Evolutionary conservation across 2,888 invertebrate genomes (phyloP).

Genomic region (Heliconius ismenius): DNA sequence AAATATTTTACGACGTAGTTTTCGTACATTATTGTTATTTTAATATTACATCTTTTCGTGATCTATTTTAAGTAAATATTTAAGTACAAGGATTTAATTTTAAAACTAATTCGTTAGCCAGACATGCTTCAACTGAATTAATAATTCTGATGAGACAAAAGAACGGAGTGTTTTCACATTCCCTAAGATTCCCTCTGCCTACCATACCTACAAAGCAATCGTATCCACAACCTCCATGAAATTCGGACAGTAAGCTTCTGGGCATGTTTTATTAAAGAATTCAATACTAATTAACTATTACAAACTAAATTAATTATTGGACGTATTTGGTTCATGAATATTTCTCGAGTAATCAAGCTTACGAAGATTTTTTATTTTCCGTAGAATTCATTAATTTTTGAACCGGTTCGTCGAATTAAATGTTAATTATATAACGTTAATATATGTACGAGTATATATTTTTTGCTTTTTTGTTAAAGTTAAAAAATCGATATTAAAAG

Average conservation of each 20-base stretch:
- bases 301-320: constrained; percentile 6
- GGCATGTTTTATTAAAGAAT: background rate
- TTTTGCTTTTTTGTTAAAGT: too few relatives aligned
- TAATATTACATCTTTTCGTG: background rate
- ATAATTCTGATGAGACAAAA: too few relatives aligned
- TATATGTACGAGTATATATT: background rate
- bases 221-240: background rate
- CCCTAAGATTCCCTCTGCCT: too few relatives aligned
- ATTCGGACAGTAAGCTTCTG: too few relatives aligned
- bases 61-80: too few relatives aligned
- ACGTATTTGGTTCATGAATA: constrained; percentile 6
- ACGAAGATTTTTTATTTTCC: background rate
- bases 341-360: constrained; percentile 3
- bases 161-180: too few relatives aligned
- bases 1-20: background rate
- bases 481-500: too few relatives aligned
- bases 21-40: background rate
- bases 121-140: too few relatives aligned
- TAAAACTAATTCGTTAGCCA: too few relatives aligned
- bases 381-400: background rate
- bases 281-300: background rate
- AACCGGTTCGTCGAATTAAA: background rate
- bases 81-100: too few relatives aligned
- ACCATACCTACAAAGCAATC: too few relatives aligned
- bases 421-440: background rate